Base-by-base conservation (phyloP, 2,797 vertebrate species). In the Tangara arthus region DNA sequence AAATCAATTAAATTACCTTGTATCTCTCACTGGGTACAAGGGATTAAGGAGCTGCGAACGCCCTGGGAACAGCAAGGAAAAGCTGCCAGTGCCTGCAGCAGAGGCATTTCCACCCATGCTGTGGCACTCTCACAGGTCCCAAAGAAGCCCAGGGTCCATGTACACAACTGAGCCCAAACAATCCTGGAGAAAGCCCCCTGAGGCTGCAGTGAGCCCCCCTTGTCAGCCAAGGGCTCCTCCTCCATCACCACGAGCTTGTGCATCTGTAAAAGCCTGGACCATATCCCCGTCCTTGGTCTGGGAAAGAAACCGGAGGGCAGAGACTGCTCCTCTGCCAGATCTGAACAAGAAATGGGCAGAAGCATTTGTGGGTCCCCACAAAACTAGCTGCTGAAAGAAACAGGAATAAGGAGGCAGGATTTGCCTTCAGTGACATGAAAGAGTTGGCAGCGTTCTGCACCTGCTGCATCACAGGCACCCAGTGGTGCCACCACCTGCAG, bases 41-140 rank as follows among this genome's bases (percentile, higher is more conserved):
- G 24, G 59, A 87, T 85, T 28, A 84, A 59, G 56, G 52, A 84
- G 32, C 53, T 84, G 57, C 0, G 0, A 65, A 50, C 1, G 24
- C 8, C 21, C 12, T 9, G 8, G 75, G 78, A 85, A 44, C 20
- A 47, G 56, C 41, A 52, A 69, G 34, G 61, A 81, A 82, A 87
- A 61, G 7, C 23, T 4, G 6, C 24, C 2, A 0, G 56, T 3
- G 2, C 63, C 0, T 3, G 11, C 3, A 3, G 56, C 50, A 63
- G 35, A 39, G 39, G 32, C 72, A 22, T 56, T 82, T 70, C 27
- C 30, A 55, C 56, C 12, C 23, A 1, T 15, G 7, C n/a, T 73
- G 47, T 5, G 3, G 41, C 41, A 42, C 18, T 42, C 41, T 42
- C 41, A 18, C 17, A 42, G 41, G 6, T 61, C 39, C 26, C 49